A percentile compares a stretch with the other conserved stretches of the same genome.
These are phyloP conservation scores for Micrastur ruficollis DNA, from an alignment of 2,797 vertebrate genomes.

Conservation along the genomic window DNA sequence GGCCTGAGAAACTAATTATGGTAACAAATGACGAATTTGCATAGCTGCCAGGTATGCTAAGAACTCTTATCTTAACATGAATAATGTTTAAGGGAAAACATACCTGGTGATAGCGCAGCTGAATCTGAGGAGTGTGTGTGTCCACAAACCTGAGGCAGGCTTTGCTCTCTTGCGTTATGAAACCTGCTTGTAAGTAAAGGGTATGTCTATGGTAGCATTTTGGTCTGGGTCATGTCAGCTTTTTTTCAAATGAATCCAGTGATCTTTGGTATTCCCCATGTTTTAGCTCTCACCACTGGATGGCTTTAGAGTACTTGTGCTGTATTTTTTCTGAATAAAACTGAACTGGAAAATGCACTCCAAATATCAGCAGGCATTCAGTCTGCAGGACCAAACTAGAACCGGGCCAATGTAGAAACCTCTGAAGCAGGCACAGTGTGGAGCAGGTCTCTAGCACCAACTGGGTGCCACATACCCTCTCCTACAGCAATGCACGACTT, in stretches of 20 bases:
- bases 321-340: background rate
- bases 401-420: background rate
- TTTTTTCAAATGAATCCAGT: background rate
- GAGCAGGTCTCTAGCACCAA: background rate
- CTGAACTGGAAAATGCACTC: background rate
- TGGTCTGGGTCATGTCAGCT: background rate
- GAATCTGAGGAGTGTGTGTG: too few species aligned
- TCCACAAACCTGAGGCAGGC: background rate
- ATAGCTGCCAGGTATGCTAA: background rate
- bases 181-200: background rate
- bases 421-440: background rate
- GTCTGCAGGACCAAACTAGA: background rate
- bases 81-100: background rate
- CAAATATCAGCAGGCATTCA: rapidly evolving
- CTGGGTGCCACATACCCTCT: background rate
- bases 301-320: background rate
- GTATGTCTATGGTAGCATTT: background rate
- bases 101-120: background rate
- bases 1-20: background rate
- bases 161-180: background rate
- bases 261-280: rapidly evolving
- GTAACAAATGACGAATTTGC: background rate
- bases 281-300: rapidly evolving
- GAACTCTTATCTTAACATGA: background rate
- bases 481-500: background rate